These are phyloP conservation scores for Climacteris rufus DNA, from an alignment of 2,113 vertebrate species.

Conservation along the genomic window DNA sequence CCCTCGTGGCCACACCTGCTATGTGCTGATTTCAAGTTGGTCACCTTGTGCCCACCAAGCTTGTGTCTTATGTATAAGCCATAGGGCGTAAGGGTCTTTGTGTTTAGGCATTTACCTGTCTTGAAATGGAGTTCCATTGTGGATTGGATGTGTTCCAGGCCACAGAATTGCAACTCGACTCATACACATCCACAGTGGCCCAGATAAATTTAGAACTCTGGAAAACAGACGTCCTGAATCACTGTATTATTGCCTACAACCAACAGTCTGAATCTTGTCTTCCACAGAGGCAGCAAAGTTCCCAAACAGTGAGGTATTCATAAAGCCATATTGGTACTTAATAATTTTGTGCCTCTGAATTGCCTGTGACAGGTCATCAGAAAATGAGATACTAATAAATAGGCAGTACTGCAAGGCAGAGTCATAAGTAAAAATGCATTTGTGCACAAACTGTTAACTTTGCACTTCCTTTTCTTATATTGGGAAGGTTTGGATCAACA, in stretches of 20 bases:
- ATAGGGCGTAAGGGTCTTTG: background rate
- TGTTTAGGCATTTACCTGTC: background rate
- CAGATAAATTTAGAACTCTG: background rate
- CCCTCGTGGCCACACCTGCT: background rate
- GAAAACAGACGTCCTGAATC: background rate
- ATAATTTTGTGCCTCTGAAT: background rate
- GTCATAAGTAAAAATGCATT: background rate
- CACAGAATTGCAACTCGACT: background rate
- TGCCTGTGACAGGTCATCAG: background rate
- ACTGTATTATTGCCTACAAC: background rate
- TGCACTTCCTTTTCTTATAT: background rate
- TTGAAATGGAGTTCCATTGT: background rate
- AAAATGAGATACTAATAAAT: background rate
- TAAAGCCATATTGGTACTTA: background rate
- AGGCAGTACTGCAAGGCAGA: background rate
- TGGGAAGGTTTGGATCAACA: background rate
- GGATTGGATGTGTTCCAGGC: background rate
- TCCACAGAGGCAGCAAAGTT: background rate
- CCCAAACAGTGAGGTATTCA: background rate
- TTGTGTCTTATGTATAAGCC: rapidly evolving
- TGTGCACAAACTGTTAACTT: background rate
- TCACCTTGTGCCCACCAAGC: rapidly evolving
- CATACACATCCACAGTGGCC: background rate
- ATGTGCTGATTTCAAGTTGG: background rate
- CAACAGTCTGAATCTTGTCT: background rate